Evolutionary conservation across 2,113 vertebrate species (phyloP).

Genomic region (Piprites chloris): DNA sequence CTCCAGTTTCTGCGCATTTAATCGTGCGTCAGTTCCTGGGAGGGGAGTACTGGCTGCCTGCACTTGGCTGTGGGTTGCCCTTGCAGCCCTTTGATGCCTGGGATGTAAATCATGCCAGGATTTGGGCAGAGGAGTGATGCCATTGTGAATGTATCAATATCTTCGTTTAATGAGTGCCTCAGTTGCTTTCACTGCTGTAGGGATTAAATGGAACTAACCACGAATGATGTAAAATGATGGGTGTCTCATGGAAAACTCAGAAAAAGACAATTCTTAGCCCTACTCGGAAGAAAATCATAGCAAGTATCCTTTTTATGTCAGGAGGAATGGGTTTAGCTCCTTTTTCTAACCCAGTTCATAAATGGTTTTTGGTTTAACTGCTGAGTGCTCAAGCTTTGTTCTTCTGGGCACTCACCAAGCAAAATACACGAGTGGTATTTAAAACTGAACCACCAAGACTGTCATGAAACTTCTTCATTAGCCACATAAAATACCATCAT

Average conservation of each 20-base stretch:
- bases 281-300: neutral
- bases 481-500: neutral
- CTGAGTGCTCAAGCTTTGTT: neutral
- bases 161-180: neutral
- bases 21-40: neutral
- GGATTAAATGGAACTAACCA: neutral
- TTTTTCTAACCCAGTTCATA: neutral
- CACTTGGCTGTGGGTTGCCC: neutral
- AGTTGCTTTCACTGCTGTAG: neutral
- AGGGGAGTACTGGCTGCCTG: neutral
- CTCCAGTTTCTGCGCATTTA: neutral
- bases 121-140: neutral
- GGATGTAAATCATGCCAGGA: neutral
- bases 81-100: neutral
- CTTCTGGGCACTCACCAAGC: neutral
- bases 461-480: neutral
- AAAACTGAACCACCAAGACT: neutral
- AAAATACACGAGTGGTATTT: neutral
- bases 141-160: neutral
- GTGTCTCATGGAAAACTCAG: neutral
- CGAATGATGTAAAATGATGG: neutral
- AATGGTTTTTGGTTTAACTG: neutral
- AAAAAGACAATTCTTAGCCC: neutral
- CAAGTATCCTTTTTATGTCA: neutral
- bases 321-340: neutral